Base-by-base conservation (phyloP, 2,888 invertebrate genomes). In the Allolobophora icterica region DNA sequence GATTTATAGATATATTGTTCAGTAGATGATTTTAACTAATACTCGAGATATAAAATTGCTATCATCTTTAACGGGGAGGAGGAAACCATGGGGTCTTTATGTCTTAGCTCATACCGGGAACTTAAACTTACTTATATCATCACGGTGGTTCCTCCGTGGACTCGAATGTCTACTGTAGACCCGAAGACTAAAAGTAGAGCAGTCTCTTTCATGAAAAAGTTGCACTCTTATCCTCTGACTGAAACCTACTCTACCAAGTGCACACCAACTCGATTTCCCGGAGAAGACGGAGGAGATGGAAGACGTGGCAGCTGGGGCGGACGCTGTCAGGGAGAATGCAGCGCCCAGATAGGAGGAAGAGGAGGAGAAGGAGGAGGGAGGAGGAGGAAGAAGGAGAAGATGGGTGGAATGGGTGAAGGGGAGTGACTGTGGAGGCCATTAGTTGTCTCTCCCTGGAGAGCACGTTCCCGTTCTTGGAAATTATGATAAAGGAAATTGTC, bases 381-480 rank as follows among this genome's bases (percentile, higher is more conserved):
- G 30, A 17, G 71, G 71, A n/a, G 24, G 11, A 71, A 13, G n/a
- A 30, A 13, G 71, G 8, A 1, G 15, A 13, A 13, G n/a, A 71
- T 30, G 71, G n/a, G 71, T 71, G 71, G 71, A n/a, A 71, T n/a
- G n/a, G 71, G 71, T 8, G 71, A 13, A n/a, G 71, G 30, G 11
- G n/a, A 8, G 71, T 30, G 71, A 0, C 71, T 71, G 71, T 17
- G 71, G n/a, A 71, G 30, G n/a, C 71, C 71, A 71, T 71, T 71
- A 71, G 71, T 71, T 71, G 71, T n/a, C 8, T 71, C 30, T n/a
- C 71, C n/a, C 71, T n/a, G 8, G 71, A 71, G 71, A 71, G 71
- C 71, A 71, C 71, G 71, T 71, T 71, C 71, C 71, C n/a, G 71
- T 71, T 71, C 71, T n/a, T 71, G 71, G 71, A 71, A 71, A 71